phyloP scores from a whole-genome alignment of 2,113 vertebrate genomes.

The Bucco capensis region DNA sequence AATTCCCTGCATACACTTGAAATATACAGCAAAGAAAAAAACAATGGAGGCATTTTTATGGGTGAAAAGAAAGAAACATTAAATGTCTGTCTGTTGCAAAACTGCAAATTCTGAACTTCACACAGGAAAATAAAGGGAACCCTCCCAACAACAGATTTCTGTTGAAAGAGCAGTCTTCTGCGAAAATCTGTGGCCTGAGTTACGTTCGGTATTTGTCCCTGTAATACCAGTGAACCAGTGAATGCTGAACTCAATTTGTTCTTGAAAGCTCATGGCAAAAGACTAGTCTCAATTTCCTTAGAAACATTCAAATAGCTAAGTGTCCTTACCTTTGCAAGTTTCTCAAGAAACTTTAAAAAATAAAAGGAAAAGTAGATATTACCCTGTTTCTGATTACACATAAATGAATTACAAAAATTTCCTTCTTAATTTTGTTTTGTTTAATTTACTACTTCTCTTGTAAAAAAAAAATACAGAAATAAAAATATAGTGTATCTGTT shows the following conservation, averaged over 20 bases:
- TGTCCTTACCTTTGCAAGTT: background rate
- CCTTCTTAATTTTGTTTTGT: background rate
- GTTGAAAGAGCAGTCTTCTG: background rate
- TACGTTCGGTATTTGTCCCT: background rate
- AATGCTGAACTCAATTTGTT: background rate
- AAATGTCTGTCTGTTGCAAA: too few relatives aligned
- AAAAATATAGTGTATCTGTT: background rate
- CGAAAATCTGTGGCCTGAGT: background rate
- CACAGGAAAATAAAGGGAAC: background rate
- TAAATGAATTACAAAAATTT: too few relatives aligned
- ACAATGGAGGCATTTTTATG: accelerated
- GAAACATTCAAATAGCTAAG: background rate
- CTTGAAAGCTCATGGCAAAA: background rate
- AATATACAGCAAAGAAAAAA: background rate
- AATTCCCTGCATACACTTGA: background rate
- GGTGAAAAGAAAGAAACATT: too few relatives aligned
- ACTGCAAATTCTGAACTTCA: background rate
- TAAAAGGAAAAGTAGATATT: background rate
- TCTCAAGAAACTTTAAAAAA: background rate
- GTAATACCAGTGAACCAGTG: background rate
- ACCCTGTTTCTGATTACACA: background rate
- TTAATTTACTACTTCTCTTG: background rate
- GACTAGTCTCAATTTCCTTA: background rate
- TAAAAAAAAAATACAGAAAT: background rate
- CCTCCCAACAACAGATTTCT: background rate